Percentiles rank a stretch among this genome's conserved stretches.
Evolutionary conservation across 2,113 vertebrate genomes (phyloP).

Genomic region (Spheniscus mendiculus): DNA sequence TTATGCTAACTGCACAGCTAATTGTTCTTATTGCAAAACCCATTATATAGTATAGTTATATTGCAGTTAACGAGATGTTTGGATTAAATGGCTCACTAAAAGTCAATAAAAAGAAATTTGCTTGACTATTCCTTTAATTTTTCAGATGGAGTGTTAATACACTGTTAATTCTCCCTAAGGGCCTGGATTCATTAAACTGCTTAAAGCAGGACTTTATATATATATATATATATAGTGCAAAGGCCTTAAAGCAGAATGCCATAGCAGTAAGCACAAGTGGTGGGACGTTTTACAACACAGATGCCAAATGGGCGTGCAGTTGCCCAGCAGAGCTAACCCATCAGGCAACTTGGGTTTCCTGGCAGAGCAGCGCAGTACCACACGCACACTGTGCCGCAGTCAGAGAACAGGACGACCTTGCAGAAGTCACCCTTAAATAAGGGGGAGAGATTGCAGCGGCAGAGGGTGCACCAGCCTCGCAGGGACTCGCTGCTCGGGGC

Average conservation of each 20-base stretch:
- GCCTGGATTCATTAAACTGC: conserved; percentile 66
- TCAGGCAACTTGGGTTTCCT: fast-evolving
- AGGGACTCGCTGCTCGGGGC: not conserved
- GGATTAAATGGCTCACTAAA: conserved; percentile 82
- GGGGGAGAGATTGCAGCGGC: not conserved
- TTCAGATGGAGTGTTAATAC: conserved; percentile 71
- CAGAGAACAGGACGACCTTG: not conserved
- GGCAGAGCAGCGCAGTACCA: not conserved
- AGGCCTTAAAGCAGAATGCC: not conserved
- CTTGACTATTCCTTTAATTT: conserved; percentile 77
- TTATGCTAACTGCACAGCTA: conserved; percentile 81
- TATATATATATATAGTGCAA: not conserved
- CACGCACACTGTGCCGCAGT: fast-evolving
- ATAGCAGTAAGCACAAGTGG: not conserved
- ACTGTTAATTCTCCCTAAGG: conserved; percentile 67
- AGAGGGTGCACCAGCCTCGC: not conserved
- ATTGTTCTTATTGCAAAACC: conserved; percentile 83
- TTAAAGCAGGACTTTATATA: conserved; percentile 40
- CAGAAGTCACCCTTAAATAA: not conserved
- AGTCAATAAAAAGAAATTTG: conserved; percentile 85
- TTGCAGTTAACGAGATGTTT: conserved; percentile 82
- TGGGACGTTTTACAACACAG: not conserved
- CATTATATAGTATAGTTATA: conserved; percentile 78
- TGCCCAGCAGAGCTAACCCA: not conserved
- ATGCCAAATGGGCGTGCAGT: not conserved